Conservation (phyloP, 2,888 invertebrate species). For the Magallana nippona region DNA sequence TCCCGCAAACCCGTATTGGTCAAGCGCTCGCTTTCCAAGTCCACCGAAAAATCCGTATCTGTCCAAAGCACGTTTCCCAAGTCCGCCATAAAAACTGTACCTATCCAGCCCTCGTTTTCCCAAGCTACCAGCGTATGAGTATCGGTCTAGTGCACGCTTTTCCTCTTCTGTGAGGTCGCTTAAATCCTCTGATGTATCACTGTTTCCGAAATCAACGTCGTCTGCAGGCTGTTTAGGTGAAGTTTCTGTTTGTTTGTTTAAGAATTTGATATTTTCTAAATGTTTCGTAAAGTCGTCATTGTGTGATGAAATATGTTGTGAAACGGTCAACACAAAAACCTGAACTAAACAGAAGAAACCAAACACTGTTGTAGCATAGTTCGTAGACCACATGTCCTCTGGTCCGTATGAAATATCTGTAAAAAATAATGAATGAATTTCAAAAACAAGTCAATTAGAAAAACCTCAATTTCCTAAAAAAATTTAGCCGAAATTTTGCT, state of each 20-base stretch:
- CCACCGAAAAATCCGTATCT: constrained; percentile 11
- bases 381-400: constrained; percentile 23
- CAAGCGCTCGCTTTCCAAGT: constrained; percentile 28
- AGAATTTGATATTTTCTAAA: not conserved
- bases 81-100: constrained; percentile 15
- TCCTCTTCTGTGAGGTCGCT: not conserved
- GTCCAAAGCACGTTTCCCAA: constrained; percentile 32
- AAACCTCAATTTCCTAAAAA: not conserved
- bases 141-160: constrained; percentile 4
- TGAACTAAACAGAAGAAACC: constrained; percentile 6
- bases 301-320: not conserved
- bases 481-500: no score
- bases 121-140: not conserved
- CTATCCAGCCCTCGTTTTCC: constrained; percentile 37
- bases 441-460: not conserved
- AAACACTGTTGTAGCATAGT: constrained; percentile 12
- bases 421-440: no score
- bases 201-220: not conserved
- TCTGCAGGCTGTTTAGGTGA: not conserved
- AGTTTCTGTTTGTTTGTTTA: constrained; percentile 6
- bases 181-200: not conserved
- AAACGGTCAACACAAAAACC: constrained; percentile 17
- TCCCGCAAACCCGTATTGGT: constrained; percentile 20
- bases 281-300: not conserved
- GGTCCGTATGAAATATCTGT: not conserved